Base-by-base conservation (phyloP, 2,888 invertebrate species). In the Stenodera caucasica region DNA sequence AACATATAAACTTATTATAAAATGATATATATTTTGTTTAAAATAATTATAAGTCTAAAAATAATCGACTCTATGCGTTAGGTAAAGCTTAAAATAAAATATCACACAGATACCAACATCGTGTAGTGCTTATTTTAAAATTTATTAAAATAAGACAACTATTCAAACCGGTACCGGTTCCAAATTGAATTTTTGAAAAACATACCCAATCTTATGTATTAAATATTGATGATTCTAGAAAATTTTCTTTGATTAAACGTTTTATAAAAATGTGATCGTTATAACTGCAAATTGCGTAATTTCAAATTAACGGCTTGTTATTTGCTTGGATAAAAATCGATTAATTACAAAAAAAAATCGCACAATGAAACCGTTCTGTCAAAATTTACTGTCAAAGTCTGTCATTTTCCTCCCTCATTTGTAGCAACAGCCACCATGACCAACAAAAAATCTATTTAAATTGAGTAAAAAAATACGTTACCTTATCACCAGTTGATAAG, bases 51-150 rank as follows among this genome's bases (percentile, higher is more conserved):
- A 45, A 45, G 1, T 12, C 45, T 23, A 45, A 23, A 45, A 45
- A 21, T 45, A 45, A 12, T 23, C 12, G 23, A 23, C 21, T 45
- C 45, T 4, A 45, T 45, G 45, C 45, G 45, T 45, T 45, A 23
- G 45, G 45, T 45, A 9, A 18, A 45, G 21, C 45, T 45, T 45
- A 23, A 45, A 45, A 45, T 45, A 45, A 23, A 45, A 45, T 45
- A 14, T 11, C 40, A 40, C 18, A 45, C 45, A 18, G 4, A 37
- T 7, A 37, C 9, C 37, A 40, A 40, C 8, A 23, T 45, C 5
- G 45, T 45, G 12, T 21, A 12, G 2, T 14, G 4, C 11, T 45
- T 21, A 45, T 45, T 45, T 45, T 45, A 7, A 21, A 45, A 11
- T 45, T 9, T 21, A 18, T 21, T 2, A 2, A 8, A 15, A 15